phyloP scores from a whole-genome alignment of 1,140 invertebrate species.

The Macrosteles quadrilineatus region DNA sequence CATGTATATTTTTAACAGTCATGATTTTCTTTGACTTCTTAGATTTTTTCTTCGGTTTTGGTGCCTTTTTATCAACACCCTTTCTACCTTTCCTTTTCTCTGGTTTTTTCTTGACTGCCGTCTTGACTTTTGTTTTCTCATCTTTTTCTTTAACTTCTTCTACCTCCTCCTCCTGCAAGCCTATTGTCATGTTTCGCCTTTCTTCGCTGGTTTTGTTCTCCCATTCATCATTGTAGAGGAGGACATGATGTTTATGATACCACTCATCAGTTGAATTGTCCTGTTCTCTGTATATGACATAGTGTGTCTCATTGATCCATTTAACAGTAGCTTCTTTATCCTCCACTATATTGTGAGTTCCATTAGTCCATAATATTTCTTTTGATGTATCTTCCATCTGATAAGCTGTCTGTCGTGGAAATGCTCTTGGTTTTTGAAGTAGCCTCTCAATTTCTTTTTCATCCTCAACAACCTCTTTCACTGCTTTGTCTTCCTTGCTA shows the following conservation, averaged over 20 bases:
- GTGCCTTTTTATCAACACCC: neutral
- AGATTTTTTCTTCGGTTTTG: neutral
- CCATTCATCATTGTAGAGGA: neutral
- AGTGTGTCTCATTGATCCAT: neutral
- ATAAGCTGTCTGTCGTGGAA: neutral
- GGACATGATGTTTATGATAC: neutral
- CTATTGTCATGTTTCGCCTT: neutral
- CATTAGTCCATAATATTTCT: neutral
- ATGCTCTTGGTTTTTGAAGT: neutral
- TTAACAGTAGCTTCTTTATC: neutral
- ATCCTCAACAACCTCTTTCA: neutral
- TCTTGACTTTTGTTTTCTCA: neutral
- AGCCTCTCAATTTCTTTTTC: neutral
- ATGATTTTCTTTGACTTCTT: neutral
- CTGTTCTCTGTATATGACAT: neutral
- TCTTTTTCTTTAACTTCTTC: neutral
- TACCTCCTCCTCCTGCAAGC: neutral
- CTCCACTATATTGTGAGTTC: neutral
- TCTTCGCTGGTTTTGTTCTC: neutral
- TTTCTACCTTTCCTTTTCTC: neutral
- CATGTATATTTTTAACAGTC: no score
- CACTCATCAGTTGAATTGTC: neutral
- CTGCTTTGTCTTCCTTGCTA: slow-evolving; percentile 11
- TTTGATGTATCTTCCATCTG: neutral
- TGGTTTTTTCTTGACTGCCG: neutral